A percentile compares a stretch with the other conserved stretches of the same genome.
These are phyloP conservation scores for Tenthredo livida DNA, from an alignment of 2,888 invertebrate species.

Conservation along the genomic window DNA sequence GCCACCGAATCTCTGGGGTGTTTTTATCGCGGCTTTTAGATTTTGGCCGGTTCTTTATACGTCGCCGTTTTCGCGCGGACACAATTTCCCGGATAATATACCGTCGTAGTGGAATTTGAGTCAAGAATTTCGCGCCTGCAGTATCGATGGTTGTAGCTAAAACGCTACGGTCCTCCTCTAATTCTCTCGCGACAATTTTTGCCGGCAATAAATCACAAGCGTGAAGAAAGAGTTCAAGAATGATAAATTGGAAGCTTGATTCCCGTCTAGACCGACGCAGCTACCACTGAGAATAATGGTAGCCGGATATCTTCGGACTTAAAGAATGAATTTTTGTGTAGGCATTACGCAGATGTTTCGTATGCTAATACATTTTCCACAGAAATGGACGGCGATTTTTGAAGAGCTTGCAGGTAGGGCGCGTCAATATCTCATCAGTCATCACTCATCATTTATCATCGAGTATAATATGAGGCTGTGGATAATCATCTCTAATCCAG, in stretches of 20 bases:
- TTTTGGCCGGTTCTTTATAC: not conserved
- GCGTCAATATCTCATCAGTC: not conserved
- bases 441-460: not conserved
- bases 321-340: not conserved
- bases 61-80: not conserved
- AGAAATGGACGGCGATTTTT: not conserved
- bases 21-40: not conserved
- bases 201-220: conserved; percentile 20
- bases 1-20: not conserved
- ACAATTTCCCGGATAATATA: not conserved
- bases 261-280: not conserved
- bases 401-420: not conserved
- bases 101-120: not conserved
- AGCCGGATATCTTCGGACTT: not conserved
- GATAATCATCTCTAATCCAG: conserved; percentile 16
- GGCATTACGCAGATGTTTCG: not conserved
- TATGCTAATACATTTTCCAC: not conserved
- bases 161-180: not conserved
- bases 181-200: conserved; percentile 3
- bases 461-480: not conserved
- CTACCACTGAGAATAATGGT: not conserved
- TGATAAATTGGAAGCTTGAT: conserved; percentile 5
- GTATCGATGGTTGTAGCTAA: not conserved
- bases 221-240: conserved; percentile 8
- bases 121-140: not conserved